phyloP scores from a whole-genome alignment of 2,797 vertebrate species.

The Poecile montanus region DNA sequence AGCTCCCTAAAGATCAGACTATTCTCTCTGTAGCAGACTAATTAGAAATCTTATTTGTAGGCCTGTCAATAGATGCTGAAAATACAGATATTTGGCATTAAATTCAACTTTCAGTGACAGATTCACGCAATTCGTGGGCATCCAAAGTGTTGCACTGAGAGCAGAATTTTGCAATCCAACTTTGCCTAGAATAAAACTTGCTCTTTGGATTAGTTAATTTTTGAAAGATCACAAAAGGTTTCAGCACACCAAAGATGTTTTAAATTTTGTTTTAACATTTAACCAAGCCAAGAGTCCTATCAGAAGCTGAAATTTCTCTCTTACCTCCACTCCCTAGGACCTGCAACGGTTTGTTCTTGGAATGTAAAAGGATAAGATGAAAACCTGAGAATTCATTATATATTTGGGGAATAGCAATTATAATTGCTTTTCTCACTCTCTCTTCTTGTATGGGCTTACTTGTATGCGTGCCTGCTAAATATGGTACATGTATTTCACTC shows the following conservation, averaged over 20 bases:
- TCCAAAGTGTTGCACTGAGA: background rate
- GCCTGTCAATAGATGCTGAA: conserved; percentile 9
- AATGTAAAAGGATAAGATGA: conserved; percentile 4
- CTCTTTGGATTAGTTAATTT: background rate
- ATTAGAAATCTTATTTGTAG: conserved; percentile 23
- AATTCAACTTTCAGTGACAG: conserved; percentile 26
- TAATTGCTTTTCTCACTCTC: conserved; percentile 63
- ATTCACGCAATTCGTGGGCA: background rate
- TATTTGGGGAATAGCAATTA: conserved; percentile 45
- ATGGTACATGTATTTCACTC: conserved; percentile 8
- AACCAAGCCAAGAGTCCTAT: background rate
- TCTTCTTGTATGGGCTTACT: conserved; percentile 37
- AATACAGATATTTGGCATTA: conserved; percentile 39
- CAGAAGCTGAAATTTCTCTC: background rate
- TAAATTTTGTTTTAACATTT: background rate
- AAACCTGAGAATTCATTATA: conserved; percentile 27
- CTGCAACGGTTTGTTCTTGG: background rate
- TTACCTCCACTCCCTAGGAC: background rate
- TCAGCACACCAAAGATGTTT: background rate
- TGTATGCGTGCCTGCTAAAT: conserved; percentile 17
- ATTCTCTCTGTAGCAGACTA: background rate
- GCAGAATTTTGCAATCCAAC: background rate
- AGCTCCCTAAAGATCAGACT: background rate
- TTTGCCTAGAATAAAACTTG: conserved; percentile 7
- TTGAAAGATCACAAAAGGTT: background rate